These are phyloP conservation scores for Eolophus roseicapilla DNA, from an alignment of 2,113 vertebrate genomes.

Conservation along the genomic window DNA sequence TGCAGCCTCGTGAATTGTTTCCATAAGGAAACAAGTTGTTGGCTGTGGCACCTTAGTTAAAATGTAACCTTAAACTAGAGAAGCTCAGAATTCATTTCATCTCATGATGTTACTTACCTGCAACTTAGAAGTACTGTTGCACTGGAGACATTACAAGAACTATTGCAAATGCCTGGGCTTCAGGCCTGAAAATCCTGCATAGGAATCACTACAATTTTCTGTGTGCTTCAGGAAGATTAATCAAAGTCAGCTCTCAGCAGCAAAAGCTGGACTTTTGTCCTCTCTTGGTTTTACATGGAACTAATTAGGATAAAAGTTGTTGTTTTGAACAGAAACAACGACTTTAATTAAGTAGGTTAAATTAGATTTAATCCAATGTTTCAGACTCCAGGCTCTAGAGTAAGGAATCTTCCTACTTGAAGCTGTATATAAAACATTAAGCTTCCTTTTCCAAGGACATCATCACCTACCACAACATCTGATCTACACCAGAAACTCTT, in stretches of 20 bases:
- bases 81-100: background rate
- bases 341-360: background rate
- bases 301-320: background rate
- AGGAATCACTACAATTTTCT: background rate
- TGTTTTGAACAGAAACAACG: no score
- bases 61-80: background rate
- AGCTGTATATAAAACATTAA: background rate
- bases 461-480: accelerated
- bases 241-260: background rate
- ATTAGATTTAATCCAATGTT: background rate
- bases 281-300: background rate
- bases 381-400: background rate
- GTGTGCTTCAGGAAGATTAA: background rate
- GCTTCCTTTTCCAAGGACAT: background rate
- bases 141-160: background rate
- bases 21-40: background rate
- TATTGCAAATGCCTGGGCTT: background rate
- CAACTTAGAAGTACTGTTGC: background rate
- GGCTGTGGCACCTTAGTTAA: background rate
- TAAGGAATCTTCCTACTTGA: background rate
- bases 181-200: background rate
- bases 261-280: background rate
- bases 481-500: background rate
- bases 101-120: accelerated
- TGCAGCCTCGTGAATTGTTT: background rate